These are phyloP conservation scores for Metaphire vulgaris DNA, from an alignment of 1,140 invertebrate genomes.

Conservation along the genomic window DNA sequence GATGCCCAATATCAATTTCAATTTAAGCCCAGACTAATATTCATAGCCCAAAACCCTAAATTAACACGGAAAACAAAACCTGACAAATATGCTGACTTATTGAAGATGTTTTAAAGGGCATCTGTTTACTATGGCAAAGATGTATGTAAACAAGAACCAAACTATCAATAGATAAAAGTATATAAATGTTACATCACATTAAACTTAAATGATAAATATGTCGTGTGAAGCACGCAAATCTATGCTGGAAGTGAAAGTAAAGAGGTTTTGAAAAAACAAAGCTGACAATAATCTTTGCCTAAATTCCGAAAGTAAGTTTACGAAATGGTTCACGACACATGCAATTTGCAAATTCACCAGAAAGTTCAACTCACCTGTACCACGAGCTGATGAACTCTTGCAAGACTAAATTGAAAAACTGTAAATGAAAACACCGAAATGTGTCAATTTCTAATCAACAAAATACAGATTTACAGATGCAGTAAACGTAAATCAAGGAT, in stretches of 20 bases:
- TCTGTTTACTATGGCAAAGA: too few relatives aligned
- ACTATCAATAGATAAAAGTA: too few relatives aligned
- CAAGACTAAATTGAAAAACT: constrained; percentile 66
- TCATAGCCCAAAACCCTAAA: too few relatives aligned
- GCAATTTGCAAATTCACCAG: not conserved
- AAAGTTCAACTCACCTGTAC: constrained; percentile 56
- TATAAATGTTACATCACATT: too few relatives aligned
- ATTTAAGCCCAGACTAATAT: too few relatives aligned
- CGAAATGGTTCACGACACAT: not conserved
- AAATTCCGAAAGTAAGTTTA: not conserved
- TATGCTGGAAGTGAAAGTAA: not conserved
- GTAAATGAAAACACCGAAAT: constrained; percentile 47
- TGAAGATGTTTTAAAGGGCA: too few relatives aligned
- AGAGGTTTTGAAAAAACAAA: not conserved
- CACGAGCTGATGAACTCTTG: constrained; percentile 66
- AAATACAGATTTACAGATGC: constrained; percentile 5
- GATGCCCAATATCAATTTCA: not conserved
- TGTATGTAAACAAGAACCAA: too few relatives aligned
- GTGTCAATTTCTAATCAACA: not conserved
- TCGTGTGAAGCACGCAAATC: not conserved
- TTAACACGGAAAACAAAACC: too few relatives aligned
- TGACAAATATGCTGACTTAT: too few relatives aligned
- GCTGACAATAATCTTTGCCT: not conserved
- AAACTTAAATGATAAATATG: not conserved
- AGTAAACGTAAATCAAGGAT: not conserved